phyloP scores from a whole-genome alignment of 1,140 invertebrate genomes.

The Marisa cornuarietis region DNA sequence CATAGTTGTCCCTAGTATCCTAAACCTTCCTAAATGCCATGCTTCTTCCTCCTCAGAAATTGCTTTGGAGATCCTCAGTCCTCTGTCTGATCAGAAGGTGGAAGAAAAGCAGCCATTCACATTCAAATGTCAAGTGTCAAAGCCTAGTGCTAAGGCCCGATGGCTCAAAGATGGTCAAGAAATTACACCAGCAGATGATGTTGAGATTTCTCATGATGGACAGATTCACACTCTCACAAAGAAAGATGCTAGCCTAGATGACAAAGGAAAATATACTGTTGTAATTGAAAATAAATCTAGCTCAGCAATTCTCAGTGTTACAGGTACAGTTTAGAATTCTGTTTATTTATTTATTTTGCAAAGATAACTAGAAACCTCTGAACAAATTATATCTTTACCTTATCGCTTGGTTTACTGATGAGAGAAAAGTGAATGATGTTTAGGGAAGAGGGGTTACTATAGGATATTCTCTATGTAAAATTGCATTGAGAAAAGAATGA shows the following conservation, averaged over 20 bases:
- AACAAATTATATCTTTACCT: background rate
- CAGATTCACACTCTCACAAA: conserved; percentile 58
- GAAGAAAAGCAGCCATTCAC: conserved; percentile 51
- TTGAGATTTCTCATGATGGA: conserved; percentile 47
- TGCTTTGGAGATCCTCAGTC: conserved; percentile 51
- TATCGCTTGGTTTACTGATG: background rate
- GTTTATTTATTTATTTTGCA: background rate
- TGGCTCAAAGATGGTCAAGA: conserved; percentile 87
- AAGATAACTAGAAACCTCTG: background rate
- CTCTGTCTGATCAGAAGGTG: conserved; percentile 49
- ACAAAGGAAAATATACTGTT: conserved; percentile 58
- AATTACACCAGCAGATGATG: conserved; percentile 37
- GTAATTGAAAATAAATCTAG: conserved; percentile 46
- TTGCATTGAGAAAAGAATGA: too few species aligned
- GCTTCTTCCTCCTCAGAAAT: conserved; percentile 43
- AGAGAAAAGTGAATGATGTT: background rate
- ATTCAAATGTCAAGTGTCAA: conserved; percentile 82
- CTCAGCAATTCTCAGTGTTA: conserved; percentile 48
- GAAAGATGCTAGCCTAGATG: conserved; percentile 50
- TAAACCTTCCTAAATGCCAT: background rate
- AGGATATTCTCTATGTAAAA: too few species aligned
- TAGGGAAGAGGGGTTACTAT: too few species aligned
- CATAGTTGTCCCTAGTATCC: too few species aligned
- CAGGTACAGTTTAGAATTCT: conserved; percentile 39
- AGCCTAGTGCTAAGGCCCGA: conserved; percentile 90